These are phyloP conservation scores for Criorhina ranunculi DNA, from an alignment of 2,888 invertebrate genomes.

Conservation along the genomic window DNA sequence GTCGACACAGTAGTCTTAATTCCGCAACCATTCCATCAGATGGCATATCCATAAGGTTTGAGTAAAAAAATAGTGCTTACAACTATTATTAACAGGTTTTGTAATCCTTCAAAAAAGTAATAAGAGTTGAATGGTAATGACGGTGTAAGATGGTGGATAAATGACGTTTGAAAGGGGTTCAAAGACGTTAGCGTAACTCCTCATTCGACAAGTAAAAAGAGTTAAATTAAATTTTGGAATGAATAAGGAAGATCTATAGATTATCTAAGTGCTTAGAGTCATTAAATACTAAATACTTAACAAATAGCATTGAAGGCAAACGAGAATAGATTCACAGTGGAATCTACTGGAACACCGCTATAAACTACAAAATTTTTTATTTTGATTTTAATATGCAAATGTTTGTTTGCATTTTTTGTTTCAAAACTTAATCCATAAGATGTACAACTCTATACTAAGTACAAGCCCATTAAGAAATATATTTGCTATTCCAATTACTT, in stretches of 20 bases:
- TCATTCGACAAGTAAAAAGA: constrained; percentile 15
- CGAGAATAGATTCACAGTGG: constrained; percentile 38
- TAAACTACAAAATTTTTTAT: constrained; percentile 27
- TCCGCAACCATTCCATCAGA: too few species aligned
- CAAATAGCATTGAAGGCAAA: constrained; percentile 54
- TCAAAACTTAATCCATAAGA: constrained; percentile 12
- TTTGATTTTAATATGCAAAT: constrained; percentile 17
- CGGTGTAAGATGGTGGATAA: too few species aligned
- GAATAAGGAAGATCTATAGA: constrained; percentile 59
- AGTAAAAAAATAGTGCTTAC: too few species aligned
- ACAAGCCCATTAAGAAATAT: constrained; percentile 15
- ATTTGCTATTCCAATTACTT: constrained; percentile 1
- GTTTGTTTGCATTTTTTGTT: constrained; percentile 12
- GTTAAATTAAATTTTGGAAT: constrained; percentile 49
- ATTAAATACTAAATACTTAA: constrained; percentile 19
- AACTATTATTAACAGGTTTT: too few species aligned
- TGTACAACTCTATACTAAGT: constrained; percentile 36
- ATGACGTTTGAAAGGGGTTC: too few species aligned
- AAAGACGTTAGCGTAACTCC: neutral
- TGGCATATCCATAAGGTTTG: too few species aligned
- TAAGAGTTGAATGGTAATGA: too few species aligned
- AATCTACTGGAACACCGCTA: constrained; percentile 22
- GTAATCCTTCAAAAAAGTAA: too few species aligned
- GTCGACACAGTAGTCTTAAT: too few species aligned
- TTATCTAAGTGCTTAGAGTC: constrained; percentile 27